These are phyloP conservation scores for Cistogaster globosa DNA, from an alignment of 2,888 invertebrate genomes.

Conservation along the genomic window DNA sequence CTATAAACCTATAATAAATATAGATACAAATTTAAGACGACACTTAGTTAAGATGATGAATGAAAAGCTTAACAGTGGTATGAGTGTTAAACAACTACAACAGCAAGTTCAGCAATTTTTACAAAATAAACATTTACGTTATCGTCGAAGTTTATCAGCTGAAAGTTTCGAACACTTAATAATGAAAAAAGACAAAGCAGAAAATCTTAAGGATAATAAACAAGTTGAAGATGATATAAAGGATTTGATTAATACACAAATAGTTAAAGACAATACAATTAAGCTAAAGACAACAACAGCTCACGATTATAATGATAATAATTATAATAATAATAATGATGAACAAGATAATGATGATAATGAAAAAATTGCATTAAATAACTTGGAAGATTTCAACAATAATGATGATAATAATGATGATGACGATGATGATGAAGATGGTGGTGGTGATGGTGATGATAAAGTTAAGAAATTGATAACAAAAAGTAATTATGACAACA, in stretches of 20 bases:
- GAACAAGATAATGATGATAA: not conserved
- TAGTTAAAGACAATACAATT: slow-evolving; percentile 2
- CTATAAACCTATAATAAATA: slow-evolving; percentile 1
- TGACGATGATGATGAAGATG: not conserved
- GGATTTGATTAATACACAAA: slow-evolving; percentile 39
- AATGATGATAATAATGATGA: not conserved
- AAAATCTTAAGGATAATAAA: slow-evolving; percentile 18
- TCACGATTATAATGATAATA: slow-evolving; percentile 9
- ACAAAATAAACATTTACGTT: slow-evolving; percentile 71
- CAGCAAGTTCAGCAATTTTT: slow-evolving; percentile 51
- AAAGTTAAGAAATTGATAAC: slow-evolving; percentile 21
- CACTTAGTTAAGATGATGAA: not conserved
- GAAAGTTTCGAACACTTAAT: slow-evolving; percentile 80
- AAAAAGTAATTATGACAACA: slow-evolving; percentile 70
- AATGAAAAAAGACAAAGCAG: slow-evolving; percentile 74
- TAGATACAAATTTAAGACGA: slow-evolving; percentile 15
- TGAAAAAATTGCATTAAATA: slow-evolving; percentile 30
- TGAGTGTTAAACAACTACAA: slow-evolving; percentile 47
- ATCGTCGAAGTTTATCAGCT: slow-evolving; percentile 79
- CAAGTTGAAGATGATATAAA: slow-evolving; percentile 14
- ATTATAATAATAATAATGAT: not conserved
- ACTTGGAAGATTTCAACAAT: not conserved
- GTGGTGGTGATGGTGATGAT: too few relatives aligned
- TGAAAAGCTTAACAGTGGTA: slow-evolving; percentile 5
- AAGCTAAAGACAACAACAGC: slow-evolving; percentile 37